A percentile compares a stretch with the other conserved stretches of the same genome.
Conservation (phyloP, 2,888 invertebrate species). For the Drosophila antonietae region DNA sequence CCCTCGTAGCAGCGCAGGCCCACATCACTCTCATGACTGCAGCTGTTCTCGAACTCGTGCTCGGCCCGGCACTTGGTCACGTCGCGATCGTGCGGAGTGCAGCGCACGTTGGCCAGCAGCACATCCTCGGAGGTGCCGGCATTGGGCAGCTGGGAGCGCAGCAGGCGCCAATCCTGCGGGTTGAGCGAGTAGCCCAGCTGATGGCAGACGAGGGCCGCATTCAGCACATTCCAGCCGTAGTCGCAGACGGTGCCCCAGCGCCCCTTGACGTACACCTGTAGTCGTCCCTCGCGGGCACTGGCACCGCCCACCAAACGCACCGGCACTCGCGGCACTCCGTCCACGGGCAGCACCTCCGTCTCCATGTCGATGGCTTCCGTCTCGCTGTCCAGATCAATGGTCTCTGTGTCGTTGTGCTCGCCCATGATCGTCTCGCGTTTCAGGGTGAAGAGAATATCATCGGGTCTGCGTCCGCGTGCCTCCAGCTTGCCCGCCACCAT, state of each 20-base stretch:
- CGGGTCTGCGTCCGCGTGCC: constrained; percentile 91
- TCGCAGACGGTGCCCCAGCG: constrained; percentile 99
- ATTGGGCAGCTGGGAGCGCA: constrained; percentile 91
- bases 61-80: constrained; percentile 95
- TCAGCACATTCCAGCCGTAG: constrained; percentile 96
- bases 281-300: constrained; percentile 92
- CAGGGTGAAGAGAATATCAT: constrained; percentile 91
- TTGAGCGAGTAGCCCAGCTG: constrained; percentile 97
- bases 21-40: constrained; percentile 94
- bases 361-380: constrained; percentile 84
- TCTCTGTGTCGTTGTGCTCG: constrained; percentile 86
- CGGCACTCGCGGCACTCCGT: constrained; percentile 87
- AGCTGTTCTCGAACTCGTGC: constrained; percentile 94
- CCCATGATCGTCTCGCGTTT: constrained; percentile 90
- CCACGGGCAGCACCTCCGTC: constrained; percentile 87
- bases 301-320: constrained; percentile 93
- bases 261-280: constrained; percentile 93
- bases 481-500: constrained; percentile 97
- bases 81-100: constrained; percentile 95
- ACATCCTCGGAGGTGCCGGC: constrained; percentile 92
- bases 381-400: constrained; percentile 84
- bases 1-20: constrained; percentile 95
- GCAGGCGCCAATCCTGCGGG: constrained; percentile 95
- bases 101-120: constrained; percentile 93
- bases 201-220: constrained; percentile 97